Conservation (phyloP, 2,888 invertebrate genomes). For the Mythimna impura region DNA sequence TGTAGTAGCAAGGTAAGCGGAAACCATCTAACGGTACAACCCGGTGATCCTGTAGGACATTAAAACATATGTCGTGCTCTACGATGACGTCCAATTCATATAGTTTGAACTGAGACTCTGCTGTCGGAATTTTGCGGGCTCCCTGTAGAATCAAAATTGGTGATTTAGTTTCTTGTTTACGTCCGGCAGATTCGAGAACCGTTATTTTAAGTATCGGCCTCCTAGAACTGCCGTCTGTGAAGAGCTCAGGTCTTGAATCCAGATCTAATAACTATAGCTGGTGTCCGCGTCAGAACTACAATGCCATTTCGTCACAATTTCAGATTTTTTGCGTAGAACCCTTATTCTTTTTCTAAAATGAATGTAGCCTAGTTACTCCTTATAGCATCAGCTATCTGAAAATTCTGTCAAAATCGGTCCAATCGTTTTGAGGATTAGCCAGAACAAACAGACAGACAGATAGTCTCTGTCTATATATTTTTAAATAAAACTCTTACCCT, state of each 20-base stretch:
- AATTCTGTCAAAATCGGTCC: no score
- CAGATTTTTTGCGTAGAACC: no score
- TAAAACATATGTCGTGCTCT: background rate
- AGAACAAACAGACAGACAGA: no score
- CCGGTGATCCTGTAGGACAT: background rate
- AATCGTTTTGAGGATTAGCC: no score
- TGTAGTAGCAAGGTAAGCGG: constrained; percentile 78
- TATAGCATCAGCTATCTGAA: no score
- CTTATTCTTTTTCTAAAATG: no score
- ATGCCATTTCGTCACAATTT: no score
- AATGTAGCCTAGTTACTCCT: no score
- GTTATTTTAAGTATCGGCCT: background rate
- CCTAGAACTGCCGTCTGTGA: background rate
- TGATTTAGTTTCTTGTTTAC: background rate
- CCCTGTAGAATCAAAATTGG: background rate
- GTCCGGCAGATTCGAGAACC: background rate
- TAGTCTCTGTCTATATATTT: no score
- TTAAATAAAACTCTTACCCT: background rate
- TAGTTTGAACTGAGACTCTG: background rate
- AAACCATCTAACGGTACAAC: constrained; percentile 53
- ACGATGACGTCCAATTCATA: background rate
- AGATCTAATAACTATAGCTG: background rate
- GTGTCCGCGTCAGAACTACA: background rate
- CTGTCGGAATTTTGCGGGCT: background rate
- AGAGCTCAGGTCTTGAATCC: background rate